phyloP scores from a whole-genome alignment of 2,888 invertebrate genomes.

The Catotricha subobsoleta region DNA sequence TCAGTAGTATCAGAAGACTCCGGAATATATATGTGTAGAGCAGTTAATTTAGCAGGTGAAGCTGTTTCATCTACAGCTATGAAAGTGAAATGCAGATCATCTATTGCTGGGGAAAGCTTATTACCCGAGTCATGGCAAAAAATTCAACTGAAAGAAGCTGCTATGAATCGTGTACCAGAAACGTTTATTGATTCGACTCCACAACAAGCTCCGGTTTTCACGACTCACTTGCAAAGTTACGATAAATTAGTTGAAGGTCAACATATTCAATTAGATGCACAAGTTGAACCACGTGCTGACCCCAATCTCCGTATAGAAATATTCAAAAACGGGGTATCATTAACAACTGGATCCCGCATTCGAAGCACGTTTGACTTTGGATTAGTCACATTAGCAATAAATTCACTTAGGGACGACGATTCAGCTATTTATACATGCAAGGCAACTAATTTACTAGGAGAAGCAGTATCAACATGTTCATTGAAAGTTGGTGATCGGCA shows the following conservation, averaged over 20 bases:
- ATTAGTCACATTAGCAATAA: constrained; percentile 78
- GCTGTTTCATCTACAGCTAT: constrained; percentile 82
- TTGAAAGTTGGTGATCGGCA: constrained; percentile 77
- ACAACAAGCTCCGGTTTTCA: constrained; percentile 89
- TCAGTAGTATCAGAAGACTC: constrained; percentile 78
- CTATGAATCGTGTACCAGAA: constrained; percentile 76
- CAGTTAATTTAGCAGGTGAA: constrained; percentile 84
- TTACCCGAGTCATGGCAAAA: constrained; percentile 87
- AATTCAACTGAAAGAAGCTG: constrained; percentile 78
- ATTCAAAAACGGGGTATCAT: constrained; percentile 78
- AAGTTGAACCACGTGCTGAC: constrained; percentile 79
- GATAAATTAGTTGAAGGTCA: constrained; percentile 74
- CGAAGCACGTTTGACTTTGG: constrained; percentile 95
- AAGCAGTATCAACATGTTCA: constrained; percentile 83
- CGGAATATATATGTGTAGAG: constrained; percentile 86
- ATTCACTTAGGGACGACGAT: constrained; percentile 73
- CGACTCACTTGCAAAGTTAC: constrained; percentile 70
- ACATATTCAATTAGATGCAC: constrained; percentile 71
- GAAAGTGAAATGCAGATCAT: constrained; percentile 68
- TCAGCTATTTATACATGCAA: constrained; percentile 91
- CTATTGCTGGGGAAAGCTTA: constrained; percentile 64
- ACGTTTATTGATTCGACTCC: constrained; percentile 72
- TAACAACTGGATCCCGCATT: constrained; percentile 74
- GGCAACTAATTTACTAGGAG: constrained; percentile 81
- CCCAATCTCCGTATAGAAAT: constrained; percentile 76